Percentiles rank a stretch among this genome's conserved stretches.
phyloP scores from a whole-genome alignment of 2,113 vertebrate species.

The Siniperca knerii region DNA sequence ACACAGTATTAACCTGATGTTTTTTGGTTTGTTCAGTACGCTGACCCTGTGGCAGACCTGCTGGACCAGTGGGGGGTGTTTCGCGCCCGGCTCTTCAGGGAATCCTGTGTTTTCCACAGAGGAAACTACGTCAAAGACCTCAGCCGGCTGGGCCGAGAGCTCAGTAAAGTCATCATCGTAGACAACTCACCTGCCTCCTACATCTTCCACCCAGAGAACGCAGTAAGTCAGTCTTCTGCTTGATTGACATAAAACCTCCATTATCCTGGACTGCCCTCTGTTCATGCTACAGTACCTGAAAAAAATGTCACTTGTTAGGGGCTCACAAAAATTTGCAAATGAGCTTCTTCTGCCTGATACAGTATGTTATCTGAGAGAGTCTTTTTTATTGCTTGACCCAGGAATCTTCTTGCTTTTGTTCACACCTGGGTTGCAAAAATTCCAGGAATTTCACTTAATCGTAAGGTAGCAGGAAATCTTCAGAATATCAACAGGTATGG shows the following conservation, averaged over 20 bases:
- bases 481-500: too few relatives aligned
- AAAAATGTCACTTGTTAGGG: not conserved
- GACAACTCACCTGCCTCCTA: conserved; percentile 99
- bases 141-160: conserved; percentile 94
- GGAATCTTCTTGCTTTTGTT: not conserved
- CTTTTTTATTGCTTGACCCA: not conserved
- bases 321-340: not conserved
- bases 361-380: too few relatives aligned
- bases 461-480: not conserved
- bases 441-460: not conserved
- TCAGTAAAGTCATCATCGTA: conserved; percentile 96
- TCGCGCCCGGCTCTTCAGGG: conserved; percentile 94
- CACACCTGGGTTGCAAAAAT: not conserved
- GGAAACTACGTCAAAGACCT: conserved; percentile 99
- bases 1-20: not conserved
- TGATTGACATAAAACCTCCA: not conserved
- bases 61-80: conserved; percentile 98
- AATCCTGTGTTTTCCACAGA: conserved; percentile 98
- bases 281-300: too few relatives aligned
- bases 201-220: conserved; percentile 98
- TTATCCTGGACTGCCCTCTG: not conserved
- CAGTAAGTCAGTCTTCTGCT: conserved; percentile 84
- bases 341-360: not conserved
- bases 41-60: conserved; percentile 97
- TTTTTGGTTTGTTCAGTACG: conserved; percentile 86